A percentile compares a stretch with the other conserved stretches of the same genome.
Evolutionary conservation across 2,888 invertebrate genomes (phyloP).

Genomic region (Diarsia dahlii): DNA sequence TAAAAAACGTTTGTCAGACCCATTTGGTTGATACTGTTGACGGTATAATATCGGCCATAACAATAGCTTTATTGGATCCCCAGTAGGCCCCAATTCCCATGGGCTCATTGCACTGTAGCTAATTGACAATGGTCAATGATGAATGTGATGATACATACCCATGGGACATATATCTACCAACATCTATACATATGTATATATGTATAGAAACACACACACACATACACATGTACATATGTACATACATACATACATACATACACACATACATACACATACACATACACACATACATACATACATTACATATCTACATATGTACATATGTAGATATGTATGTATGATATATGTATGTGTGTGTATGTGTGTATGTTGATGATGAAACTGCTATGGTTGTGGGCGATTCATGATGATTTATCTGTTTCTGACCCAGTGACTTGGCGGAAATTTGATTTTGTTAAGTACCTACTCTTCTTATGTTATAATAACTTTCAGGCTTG

Average conservation of each 20-base stretch:
- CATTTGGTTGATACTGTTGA: not conserved
- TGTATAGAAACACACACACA: no score
- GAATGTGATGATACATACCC: not conserved
- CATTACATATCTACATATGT: no score
- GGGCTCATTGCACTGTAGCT: slow-evolving; percentile 13
- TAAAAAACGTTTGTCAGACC: no score
- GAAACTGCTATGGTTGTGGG: not conserved
- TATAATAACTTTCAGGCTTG: not conserved
- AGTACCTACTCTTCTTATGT: not conserved
- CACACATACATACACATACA: no score
- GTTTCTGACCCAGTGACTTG: slow-evolving; percentile 1
- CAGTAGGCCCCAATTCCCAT: slow-evolving; percentile 35
- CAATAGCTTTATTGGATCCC: slow-evolving; percentile 14
- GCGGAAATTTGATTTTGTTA: not conserved
- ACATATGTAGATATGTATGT: no score
- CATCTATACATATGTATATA: not conserved
- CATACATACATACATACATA: no score
- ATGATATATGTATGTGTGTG: no score
- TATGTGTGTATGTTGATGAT: no score
- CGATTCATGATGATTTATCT: not conserved
- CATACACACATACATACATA: no score
- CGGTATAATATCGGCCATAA: not conserved
- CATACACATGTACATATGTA: no score
- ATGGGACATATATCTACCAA: not conserved
- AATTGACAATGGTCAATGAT: slow-evolving; percentile 15